Conservation (phyloP, 2,113 vertebrate species). For the Tapirus terrestris region DNA sequence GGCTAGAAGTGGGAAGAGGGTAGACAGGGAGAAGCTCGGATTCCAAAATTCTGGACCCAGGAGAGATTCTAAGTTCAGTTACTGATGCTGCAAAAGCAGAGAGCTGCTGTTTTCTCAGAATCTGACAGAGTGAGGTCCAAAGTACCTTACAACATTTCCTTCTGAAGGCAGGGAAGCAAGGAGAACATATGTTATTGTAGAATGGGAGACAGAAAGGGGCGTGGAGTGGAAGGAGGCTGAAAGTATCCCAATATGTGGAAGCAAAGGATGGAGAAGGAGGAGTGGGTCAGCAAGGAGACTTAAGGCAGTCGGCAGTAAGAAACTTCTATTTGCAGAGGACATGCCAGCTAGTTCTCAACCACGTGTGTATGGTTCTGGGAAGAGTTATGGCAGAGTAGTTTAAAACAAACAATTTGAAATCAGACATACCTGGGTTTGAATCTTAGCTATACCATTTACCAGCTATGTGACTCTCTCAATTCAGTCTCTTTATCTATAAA, state of each 20-base stretch:
- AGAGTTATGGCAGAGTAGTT: not conserved
- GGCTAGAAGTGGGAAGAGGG: not conserved
- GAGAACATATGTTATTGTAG: not conserved
- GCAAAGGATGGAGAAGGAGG: not conserved
- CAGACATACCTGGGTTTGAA: not conserved
- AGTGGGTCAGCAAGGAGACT: not conserved
- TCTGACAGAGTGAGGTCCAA: not conserved
- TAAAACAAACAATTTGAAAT: not conserved
- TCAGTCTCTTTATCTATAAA: not conserved
- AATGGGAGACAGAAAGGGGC: not conserved
- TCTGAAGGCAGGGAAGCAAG: not conserved
- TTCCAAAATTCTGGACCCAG: not conserved
- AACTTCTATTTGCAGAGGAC: not conserved
- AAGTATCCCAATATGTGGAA: not conserved
- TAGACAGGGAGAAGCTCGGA: not conserved
- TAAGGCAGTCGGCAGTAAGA: not conserved
- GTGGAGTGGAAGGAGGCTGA: not conserved
- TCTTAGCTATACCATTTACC: not conserved
- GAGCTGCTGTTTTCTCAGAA: not conserved
- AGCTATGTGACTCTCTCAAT: not conserved
- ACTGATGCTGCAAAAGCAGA: not conserved
- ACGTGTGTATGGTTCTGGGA: rapidly evolving
- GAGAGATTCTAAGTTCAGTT: not conserved
- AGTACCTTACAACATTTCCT: not conserved
- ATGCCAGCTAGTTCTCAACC: not conserved